Percentiles rank a stretch among this genome's conserved stretches.
These are phyloP conservation scores for Episyrphus balteatus DNA, from an alignment of 1,140 invertebrate species.

Conservation along the genomic window DNA sequence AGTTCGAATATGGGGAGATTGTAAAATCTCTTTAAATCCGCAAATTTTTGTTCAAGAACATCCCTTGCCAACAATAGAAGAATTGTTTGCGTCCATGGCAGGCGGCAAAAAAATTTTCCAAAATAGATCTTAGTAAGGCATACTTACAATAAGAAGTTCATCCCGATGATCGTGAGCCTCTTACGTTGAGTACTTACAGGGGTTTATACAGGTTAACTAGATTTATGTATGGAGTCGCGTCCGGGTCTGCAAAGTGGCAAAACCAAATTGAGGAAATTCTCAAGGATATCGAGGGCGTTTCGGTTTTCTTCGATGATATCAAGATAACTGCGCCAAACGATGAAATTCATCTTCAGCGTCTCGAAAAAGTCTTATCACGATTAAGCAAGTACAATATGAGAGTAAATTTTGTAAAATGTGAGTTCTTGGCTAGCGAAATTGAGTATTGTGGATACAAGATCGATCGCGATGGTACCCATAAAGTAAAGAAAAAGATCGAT, in stretches of 20 bases:
- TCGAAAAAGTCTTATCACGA: constrained; percentile 10
- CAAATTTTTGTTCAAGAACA: constrained; percentile 14
- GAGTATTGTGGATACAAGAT: constrained; percentile 24
- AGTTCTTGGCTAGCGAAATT: constrained; percentile 13
- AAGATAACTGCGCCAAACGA: constrained; percentile 9
- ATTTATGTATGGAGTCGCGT: constrained; percentile 13
- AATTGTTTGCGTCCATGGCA: constrained; percentile 13
- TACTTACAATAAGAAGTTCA: constrained; percentile 15
- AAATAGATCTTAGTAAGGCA: constrained; percentile 15
- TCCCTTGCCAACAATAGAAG: constrained; percentile 16
- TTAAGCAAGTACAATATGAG: constrained; percentile 14
- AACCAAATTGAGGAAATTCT: constrained; percentile 16
- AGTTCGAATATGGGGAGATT: constrained; percentile 7
- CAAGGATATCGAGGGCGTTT: constrained; percentile 9
- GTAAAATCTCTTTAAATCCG: constrained; percentile 14
- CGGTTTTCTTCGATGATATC: constrained; percentile 19
- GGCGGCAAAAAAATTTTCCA: constrained; percentile 12
- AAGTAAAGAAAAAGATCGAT: constrained; percentile 8
- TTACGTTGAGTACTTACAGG: constrained; percentile 13
- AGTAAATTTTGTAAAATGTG: constrained; percentile 12
- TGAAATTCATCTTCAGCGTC: constrained; percentile 2
- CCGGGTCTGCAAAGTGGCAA: constrained; percentile 21
- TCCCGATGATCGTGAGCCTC: constrained; percentile 6
- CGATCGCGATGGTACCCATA: constrained; percentile 14
- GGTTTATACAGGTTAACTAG: constrained; percentile 10